phyloP scores from a whole-genome alignment of 2,797 vertebrate species.

The Champsocephalus esox region DNA sequence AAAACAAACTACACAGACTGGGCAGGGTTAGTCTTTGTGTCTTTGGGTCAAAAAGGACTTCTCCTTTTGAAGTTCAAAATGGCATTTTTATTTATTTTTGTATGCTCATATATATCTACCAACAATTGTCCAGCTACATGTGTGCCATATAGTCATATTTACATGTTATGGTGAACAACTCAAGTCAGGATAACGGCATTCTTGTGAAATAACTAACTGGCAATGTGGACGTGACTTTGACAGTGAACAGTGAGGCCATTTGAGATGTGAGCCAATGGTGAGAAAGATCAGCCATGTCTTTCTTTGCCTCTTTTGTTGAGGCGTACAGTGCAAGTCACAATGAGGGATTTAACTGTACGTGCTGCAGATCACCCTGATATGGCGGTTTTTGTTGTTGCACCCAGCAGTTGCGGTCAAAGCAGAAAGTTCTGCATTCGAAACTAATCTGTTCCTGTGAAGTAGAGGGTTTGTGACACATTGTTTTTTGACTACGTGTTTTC shows the following conservation, averaged over 20 bases:
- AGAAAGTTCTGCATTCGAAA: constrained; percentile 58
- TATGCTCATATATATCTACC: neutral
- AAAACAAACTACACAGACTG: constrained; percentile 69
- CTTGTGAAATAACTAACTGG: constrained; percentile 52
- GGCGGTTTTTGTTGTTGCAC: constrained; percentile 3
- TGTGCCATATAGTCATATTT: constrained; percentile 12
- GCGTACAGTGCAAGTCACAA: constrained; percentile 65
- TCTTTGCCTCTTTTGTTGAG: constrained; percentile 71
- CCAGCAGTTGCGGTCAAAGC: constrained; percentile 14
- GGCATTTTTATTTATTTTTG: constrained; percentile 10
- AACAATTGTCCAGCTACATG: neutral
- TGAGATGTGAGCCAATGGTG: constrained; percentile 39
- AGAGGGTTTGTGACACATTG: constrained; percentile 60
- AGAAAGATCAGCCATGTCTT: constrained; percentile 49
- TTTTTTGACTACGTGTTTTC: constrained; percentile 59
- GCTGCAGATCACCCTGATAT: constrained; percentile 75
- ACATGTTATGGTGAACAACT: constrained; percentile 39
- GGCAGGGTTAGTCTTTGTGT: constrained; percentile 52
- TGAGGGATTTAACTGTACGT: constrained; percentile 67
- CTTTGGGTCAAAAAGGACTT: constrained; percentile 42
- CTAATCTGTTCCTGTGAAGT: constrained; percentile 59
- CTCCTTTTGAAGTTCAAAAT: constrained; percentile 49
- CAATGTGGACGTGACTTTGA: constrained; percentile 73
- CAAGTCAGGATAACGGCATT: constrained; percentile 41
- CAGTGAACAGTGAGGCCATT: constrained; percentile 31